A percentile compares a stretch with the other conserved stretches of the same genome.
Conservation (phyloP, 2,797 vertebrate species). For the Macroramphosus scolopax region DNA sequence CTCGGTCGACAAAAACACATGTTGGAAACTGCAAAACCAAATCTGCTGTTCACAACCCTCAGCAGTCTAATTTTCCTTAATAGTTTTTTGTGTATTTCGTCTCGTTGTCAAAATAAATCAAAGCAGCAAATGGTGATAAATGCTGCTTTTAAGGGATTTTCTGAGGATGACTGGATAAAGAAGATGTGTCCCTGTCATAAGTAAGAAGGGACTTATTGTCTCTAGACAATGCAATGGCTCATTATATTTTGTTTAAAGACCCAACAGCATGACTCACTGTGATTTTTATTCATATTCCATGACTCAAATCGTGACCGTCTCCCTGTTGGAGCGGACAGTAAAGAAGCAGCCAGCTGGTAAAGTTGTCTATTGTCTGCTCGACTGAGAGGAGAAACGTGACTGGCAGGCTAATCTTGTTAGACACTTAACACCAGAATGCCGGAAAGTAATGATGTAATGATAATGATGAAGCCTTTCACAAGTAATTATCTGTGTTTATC, state of each 20-base stretch:
- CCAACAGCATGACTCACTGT: no score
- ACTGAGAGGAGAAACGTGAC: constrained; percentile 70
- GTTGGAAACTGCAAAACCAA: constrained; percentile 18
- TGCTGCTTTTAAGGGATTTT: neutral
- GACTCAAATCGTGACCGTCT: no score
- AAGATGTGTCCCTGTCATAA: no score
- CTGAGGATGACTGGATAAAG: neutral
- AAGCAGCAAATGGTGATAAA: neutral
- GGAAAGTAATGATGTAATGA: constrained; percentile 71
- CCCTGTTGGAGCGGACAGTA: no score
- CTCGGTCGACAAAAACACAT: constrained; percentile 42
- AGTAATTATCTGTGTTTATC: constrained; percentile 73
- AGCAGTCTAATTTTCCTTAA: no score
- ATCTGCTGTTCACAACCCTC: no score
- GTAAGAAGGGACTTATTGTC: no score
- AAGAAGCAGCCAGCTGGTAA: constrained; percentile 41
- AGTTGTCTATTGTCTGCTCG: constrained; percentile 65
- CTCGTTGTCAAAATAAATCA: no score
- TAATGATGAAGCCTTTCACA: constrained; percentile 70
- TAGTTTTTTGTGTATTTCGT: no score
- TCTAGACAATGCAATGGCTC: no score
- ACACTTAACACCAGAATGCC: constrained; percentile 62
- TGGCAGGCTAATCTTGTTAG: constrained; percentile 70
- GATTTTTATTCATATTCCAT: no score
- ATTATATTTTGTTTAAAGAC: no score